Conservation (phyloP, 2,113 vertebrate genomes). For the Pangasianodon hypophthalmus region DNA sequence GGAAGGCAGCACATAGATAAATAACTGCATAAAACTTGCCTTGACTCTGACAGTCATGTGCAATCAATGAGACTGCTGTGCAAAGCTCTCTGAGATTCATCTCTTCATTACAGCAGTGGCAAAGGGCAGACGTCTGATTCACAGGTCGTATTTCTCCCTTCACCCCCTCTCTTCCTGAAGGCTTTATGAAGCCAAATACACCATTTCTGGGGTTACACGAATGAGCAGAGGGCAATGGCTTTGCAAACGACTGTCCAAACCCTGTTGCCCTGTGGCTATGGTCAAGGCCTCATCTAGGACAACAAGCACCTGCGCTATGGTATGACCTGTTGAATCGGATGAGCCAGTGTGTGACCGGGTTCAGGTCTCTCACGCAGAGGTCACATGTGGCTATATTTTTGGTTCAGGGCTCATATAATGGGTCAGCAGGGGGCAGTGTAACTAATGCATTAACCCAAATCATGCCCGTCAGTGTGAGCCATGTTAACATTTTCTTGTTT, state of each 20-base stretch:
- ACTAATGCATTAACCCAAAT: conserved; percentile 8
- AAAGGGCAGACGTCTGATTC: conserved; percentile 52
- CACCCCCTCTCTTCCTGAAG: conserved; percentile 45
- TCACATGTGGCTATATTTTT: background rate
- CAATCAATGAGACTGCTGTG: conserved; percentile 41
- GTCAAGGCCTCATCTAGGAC: conserved; percentile 1
- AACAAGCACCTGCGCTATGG: conserved; percentile 14
- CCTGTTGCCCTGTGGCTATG: conserved; percentile 19
- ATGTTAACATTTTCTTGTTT: conserved; percentile 34
- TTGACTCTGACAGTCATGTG: conserved; percentile 43
- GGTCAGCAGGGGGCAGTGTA: conserved; percentile 49
- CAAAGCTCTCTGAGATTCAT: conserved; percentile 30
- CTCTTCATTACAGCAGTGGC: conserved; percentile 39
- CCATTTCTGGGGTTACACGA: conserved; percentile 55
- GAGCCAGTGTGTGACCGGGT: background rate
- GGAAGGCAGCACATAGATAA: conserved; percentile 24
- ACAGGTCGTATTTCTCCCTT: conserved; percentile 56
- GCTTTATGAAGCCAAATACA: conserved; percentile 59
- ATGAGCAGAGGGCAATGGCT: conserved; percentile 43
- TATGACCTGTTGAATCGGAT: conserved; percentile 23
- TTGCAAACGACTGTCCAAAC: conserved; percentile 53
- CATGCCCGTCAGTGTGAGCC: background rate
- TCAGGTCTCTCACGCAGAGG: background rate
- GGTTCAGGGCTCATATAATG: background rate
- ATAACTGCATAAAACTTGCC: conserved; percentile 30